Evolutionary conservation across 1,140 invertebrate genomes (phyloP), one percentile per base, ranked within the genome.

Genomic region (Sarcophaga peregrina): DNA sequence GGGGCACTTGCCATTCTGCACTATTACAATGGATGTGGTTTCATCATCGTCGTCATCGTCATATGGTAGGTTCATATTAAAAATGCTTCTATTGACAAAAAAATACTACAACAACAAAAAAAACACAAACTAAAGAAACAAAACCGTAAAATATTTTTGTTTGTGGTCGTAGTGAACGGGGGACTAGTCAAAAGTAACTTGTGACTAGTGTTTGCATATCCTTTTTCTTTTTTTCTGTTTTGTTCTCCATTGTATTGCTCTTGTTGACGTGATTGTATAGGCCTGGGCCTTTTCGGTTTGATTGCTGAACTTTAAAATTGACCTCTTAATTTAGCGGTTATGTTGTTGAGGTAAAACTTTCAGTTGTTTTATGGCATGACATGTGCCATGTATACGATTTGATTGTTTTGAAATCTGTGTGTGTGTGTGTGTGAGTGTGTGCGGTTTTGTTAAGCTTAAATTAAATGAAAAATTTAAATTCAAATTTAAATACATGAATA

Each of bases 121-220:
- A n/a, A n/a, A n/a, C n/a, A n/a, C n/a, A n/a, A n/a, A n/a, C n/a
- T n/a, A n/a, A n/a, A n/a, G n/a, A n/a, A 62, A 62, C 54, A 13
- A 62, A 68, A 8, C 9, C 11, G 48, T 20, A 0, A 20, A 20
- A 3, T 20, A 17, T 7, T 68, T 68, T 68, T 25, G 9, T 68
- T 20, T 68, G 58, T 17, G 17, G 58, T 68, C 8, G 17, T 58
- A 15, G n/a, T n/a, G n/a, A n/a, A 15, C 52, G n/a, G n/a, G 20
- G 58, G 58, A 68, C 58, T 68, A 68, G 58, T 68, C 58, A 68
- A 17, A 68, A 68, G 58, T 68, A 68, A 68, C 17, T 68, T 68
- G 15, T 68, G 58, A 68, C n/a, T 58, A 7, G 15, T 7, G n/a
- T n/a, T n/a, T n/a, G n/a, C n/a, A n/a, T n/a, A n/a, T n/a, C n/a